Evolutionary conservation across 2,113 vertebrate genomes (phyloP).

Genomic region (Amblyornis subalaris): DNA sequence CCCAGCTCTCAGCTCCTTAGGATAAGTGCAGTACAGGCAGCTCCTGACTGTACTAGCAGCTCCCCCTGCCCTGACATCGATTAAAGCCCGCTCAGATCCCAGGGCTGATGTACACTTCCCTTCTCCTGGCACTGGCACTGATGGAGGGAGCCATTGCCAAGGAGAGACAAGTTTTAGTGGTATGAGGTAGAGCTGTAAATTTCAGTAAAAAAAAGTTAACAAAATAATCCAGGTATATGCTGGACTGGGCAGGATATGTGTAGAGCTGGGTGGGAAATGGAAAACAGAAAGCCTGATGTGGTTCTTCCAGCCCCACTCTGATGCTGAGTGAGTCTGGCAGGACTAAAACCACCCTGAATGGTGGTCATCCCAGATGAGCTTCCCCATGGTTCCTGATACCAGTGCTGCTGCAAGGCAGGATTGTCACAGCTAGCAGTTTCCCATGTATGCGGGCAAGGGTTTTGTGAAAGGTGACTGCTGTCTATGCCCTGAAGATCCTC

Average conservation of each 20-base stretch:
- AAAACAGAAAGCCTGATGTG: not conserved
- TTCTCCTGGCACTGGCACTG: not conserved
- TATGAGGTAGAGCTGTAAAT: not conserved
- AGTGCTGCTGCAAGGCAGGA: not conserved
- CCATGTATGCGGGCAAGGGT: not conserved
- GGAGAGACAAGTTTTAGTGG: not conserved
- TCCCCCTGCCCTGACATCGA: not conserved
- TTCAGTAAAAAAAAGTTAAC: not conserved
- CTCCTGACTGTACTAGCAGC: not conserved
- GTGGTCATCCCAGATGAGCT: not conserved
- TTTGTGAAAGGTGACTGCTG: not conserved
- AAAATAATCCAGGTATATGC: not conserved
- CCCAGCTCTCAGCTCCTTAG: slow-evolving; percentile 7
- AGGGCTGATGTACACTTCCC: not conserved
- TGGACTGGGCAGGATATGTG: not conserved
- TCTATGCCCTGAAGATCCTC: not conserved
- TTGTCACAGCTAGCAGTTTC: not conserved
- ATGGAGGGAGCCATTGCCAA: not conserved
- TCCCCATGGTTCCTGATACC: not conserved
- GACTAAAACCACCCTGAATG: not conserved
- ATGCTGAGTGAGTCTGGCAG: not conserved
- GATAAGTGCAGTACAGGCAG: slow-evolving; percentile 5
- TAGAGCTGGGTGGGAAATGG: not conserved
- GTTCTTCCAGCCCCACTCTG: not conserved
- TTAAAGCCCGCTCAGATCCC: not conserved